Evolutionary conservation across 2,113 vertebrate genomes (phyloP).

Genomic region (Pseudorasbora parva): DNA sequence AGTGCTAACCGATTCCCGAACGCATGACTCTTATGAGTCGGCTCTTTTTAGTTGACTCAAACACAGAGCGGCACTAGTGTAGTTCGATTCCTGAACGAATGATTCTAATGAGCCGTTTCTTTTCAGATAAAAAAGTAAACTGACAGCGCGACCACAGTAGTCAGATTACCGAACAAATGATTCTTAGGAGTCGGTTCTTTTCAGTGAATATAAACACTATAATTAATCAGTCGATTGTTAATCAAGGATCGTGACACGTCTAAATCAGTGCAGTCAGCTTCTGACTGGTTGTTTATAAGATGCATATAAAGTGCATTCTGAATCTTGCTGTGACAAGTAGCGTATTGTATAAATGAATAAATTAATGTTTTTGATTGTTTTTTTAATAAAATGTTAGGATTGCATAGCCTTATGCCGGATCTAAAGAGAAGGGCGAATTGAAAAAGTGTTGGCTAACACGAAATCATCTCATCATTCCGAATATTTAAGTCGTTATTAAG

Average conservation of each 20-base stretch:
- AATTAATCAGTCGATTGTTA: neutral
- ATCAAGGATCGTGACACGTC: neutral
- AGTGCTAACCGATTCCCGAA: neutral
- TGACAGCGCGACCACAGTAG: neutral
- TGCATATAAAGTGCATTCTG: neutral
- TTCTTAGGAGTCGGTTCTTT: neutral
- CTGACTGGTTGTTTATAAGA: no score
- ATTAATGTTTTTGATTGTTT: neutral
- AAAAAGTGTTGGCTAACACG: neutral
- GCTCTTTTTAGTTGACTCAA: neutral
- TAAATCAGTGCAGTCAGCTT: neutral
- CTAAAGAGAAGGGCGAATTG: neutral
- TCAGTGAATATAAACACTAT: neutral
- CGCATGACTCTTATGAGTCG: neutral
- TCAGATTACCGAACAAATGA: neutral
- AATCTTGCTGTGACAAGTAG: neutral
- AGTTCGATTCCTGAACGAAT: neutral
- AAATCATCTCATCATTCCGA: neutral
- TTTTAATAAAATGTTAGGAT: neutral
- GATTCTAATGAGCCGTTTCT: neutral
- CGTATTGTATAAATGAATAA: neutral
- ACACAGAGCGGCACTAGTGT: neutral
- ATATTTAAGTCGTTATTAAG: neutral
- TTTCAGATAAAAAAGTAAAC: neutral
- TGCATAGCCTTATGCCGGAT: neutral